These are phyloP conservation scores for Lasioglossum albipes DNA, from an alignment of 1,140 invertebrate species.

Conservation along the genomic window DNA sequence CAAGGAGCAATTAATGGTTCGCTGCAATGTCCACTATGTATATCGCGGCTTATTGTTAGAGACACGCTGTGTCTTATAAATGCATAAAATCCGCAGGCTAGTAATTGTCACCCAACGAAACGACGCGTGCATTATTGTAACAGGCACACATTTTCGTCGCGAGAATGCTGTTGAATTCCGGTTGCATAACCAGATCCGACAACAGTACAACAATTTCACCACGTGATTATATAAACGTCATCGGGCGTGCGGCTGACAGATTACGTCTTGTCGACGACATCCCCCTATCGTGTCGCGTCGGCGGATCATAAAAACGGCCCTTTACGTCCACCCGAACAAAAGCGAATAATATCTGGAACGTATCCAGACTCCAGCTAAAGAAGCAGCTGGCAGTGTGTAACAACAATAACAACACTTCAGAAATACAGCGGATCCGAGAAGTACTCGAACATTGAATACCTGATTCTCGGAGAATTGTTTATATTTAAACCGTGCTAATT, in stretches of 20 bases:
- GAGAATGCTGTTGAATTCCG: constrained; percentile 47
- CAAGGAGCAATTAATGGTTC: too few species aligned
- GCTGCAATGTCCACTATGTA: too few species aligned
- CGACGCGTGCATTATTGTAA: constrained; percentile 2
- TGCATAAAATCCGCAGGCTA: too few species aligned
- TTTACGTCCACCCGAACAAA: constrained; percentile 15
- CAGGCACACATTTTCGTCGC: constrained; percentile 33
- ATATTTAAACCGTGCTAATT: too few species aligned
- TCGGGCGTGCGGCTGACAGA: constrained; percentile 68
- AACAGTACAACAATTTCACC: constrained; percentile 66
- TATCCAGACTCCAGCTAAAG: background rate
- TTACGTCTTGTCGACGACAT: constrained; percentile 66
- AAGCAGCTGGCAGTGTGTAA: background rate
- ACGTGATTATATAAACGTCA: constrained; percentile 70
- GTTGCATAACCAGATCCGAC: constrained; percentile 56
- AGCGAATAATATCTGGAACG: background rate
- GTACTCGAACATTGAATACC: too few species aligned
- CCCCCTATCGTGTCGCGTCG: constrained; percentile 47
- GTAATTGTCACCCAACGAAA: background rate
- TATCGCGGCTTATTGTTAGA: too few species aligned
- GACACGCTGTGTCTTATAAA: too few species aligned
- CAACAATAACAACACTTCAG: too few species aligned
- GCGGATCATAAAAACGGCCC: constrained; percentile 53
- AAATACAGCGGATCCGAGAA: too few species aligned
- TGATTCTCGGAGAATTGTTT: too few species aligned